Evolutionary conservation across 1,140 invertebrate genomes (phyloP), one percentile per base, ranked within the genome.

Genomic region (Eriocheir sinensis): DNA sequence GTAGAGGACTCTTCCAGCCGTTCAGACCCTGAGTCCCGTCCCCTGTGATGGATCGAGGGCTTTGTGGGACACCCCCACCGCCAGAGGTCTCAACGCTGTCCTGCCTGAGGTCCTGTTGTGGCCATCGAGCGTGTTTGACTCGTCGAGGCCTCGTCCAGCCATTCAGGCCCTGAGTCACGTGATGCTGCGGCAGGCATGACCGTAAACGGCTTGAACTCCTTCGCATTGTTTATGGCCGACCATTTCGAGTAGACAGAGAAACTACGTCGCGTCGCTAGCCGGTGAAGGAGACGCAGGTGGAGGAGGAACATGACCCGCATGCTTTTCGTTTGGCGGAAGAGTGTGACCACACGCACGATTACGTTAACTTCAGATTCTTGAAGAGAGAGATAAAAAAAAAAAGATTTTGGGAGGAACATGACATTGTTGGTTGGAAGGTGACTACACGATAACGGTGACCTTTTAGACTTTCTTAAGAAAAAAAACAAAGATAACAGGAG

Each of bases 231-330:
- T 27, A 72, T 72, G 60, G 60, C 60, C 60, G 21, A 72, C 60
- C 60, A 72, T 72, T 72, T n/a, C 27, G 60, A n/a, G 60, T 72
- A 72, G 60, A 72, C 60, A 72, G 60, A 72, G 60, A 72, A 72
- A 72, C 60, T 72, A 53, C 48, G 21, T 3, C 27, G 60, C 60
- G 21, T 72, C 6, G 60, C n/a, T 4, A n/a, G 21, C 17, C 6
- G 12, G 27, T 21, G 27, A 72, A n/a, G 60, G 60, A 72, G 60
- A n/a, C 60, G 60, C 60, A 6, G 60, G 60, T 72, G 60, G 60
- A n/a, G 21, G 60, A 72, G 60, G 60, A 72, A 21, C 60, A 72
- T 72, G 60, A 72, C 60, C 60, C 60, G n/a, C 27, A 21, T 72
- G 27, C n/a, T 72, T n/a, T 72, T 48, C 44, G 4, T 15, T 72